Percentiles rank a stretch among this genome's conserved stretches.
phyloP scores from a whole-genome alignment of 1,140 invertebrate species.

The Drosophila azteca region DNA sequence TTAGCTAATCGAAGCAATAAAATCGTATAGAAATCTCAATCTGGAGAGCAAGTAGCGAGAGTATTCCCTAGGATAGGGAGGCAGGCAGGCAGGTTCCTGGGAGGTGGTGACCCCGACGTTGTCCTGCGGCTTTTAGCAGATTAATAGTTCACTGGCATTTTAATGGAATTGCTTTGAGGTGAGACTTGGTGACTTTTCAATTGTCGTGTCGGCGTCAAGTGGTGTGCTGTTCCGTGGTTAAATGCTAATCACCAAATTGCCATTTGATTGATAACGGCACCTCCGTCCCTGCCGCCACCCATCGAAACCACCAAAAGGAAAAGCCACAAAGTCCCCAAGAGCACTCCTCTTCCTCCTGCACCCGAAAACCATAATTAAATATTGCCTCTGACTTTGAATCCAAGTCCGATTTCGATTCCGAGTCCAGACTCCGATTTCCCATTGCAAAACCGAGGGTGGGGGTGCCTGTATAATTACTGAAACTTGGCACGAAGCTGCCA shows the following conservation, averaged over 20 bases:
- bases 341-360: neutral
- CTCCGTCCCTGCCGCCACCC: neutral
- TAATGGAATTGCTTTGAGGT: constrained; percentile 31
- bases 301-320: constrained; percentile 8
- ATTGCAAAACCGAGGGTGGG: constrained; percentile 9
- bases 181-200: constrained; percentile 35
- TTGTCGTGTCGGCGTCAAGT: constrained; percentile 5
- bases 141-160: constrained; percentile 40
- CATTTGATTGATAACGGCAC: constrained; percentile 47
- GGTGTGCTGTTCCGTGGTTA: constrained; percentile 2
- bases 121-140: constrained; percentile 31
- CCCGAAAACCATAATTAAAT: constrained; percentile 73
- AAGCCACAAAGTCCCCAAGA: constrained; percentile 11
- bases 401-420: no score
- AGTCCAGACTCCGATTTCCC: neutral
- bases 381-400: constrained; percentile 50
- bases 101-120: neutral
- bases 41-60: no score
- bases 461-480: constrained; percentile 62
- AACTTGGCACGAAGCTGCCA: constrained; percentile 47
- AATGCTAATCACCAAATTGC: constrained; percentile 55
- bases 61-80: constrained; percentile 24
- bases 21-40: constrained; percentile 31
- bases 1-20: constrained; percentile 69
- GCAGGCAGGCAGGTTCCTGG: no score